Percentiles rank a stretch among this genome's conserved stretches.
Evolutionary conservation across 2,888 invertebrate genomes (phyloP).

Genomic region (Liodrosophila aerea): DNA sequence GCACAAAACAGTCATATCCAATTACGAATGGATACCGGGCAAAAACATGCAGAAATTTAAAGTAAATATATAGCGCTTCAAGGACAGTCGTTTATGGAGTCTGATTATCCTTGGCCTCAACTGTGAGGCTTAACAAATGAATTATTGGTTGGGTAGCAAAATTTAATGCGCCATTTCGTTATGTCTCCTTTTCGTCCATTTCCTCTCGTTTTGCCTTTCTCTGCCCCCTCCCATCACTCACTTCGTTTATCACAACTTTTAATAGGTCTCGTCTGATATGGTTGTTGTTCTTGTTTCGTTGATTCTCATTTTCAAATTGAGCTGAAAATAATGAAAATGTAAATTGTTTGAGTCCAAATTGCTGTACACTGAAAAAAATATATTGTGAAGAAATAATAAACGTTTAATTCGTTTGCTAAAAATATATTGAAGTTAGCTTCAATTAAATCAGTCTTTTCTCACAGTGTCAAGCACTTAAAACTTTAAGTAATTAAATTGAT

Average conservation of each 20-base stretch:
- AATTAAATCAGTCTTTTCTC: too few species aligned
- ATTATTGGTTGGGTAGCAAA: constrained; percentile 65
- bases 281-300: constrained; percentile 15
- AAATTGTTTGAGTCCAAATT: constrained; percentile 40
- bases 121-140: constrained; percentile 61
- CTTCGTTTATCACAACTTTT: constrained; percentile 17
- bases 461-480: too few species aligned
- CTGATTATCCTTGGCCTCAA: constrained; percentile 39
- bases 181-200: constrained; percentile 20
- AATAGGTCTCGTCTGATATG: constrained; percentile 36
- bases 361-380: not conserved
- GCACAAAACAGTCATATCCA: not conserved
- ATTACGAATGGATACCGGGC: not conserved
- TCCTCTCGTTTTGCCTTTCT: not conserved
- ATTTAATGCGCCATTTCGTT: constrained; percentile 69
- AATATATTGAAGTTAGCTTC: too few species aligned
- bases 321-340: constrained; percentile 71
- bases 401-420: too few species aligned
- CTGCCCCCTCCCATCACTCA: too few species aligned
- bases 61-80: constrained; percentile 13
- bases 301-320: constrained; percentile 57
- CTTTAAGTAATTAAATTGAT: too few species aligned
- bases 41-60: constrained; percentile 30
- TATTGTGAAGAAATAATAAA: too few species aligned
- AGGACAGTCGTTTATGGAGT: constrained; percentile 26